Percentiles rank a stretch among this genome's conserved stretches.
Evolutionary conservation across 2,113 vertebrate species (phyloP).

Genomic region (Oxygymnocypris stewartii): DNA sequence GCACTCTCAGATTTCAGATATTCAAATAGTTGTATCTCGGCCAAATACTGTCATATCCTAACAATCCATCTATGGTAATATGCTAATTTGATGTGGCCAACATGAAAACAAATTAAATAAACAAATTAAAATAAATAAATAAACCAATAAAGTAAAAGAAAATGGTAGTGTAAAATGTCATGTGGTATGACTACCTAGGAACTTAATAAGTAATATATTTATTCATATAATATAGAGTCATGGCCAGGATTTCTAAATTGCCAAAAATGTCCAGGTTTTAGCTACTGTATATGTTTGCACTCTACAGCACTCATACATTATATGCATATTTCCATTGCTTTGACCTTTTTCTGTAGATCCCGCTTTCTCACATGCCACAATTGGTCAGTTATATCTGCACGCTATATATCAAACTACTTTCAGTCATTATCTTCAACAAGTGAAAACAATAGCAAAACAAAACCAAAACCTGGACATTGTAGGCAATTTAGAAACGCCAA

Average conservation of each 20-base stretch:
- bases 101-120: not conserved
- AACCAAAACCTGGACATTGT: not conserved
- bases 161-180: not conserved
- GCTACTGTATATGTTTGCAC: not conserved
- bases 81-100: not conserved
- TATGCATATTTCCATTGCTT: not conserved
- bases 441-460: not conserved
- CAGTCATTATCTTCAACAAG: not conserved
- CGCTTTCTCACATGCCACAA: not conserved
- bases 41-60: too few relatives aligned
- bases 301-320: not conserved
- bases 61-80: too few relatives aligned
- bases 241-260: not conserved
- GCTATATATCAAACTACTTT: not conserved
- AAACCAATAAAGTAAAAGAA: not conserved
- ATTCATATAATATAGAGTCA: not conserved
- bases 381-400: not conserved
- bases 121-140: not conserved
- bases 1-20: too few relatives aligned
- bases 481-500: too few relatives aligned
- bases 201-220: not conserved
- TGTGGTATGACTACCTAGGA: not conserved
- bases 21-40: too few relatives aligned
- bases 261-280: not conserved
- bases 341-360: not conserved